A percentile compares a stretch with the other conserved stretches of the same genome.
Evolutionary conservation across 2,888 invertebrate genomes (phyloP).

Genomic region (Aphidoletes aphidimyza): DNA sequence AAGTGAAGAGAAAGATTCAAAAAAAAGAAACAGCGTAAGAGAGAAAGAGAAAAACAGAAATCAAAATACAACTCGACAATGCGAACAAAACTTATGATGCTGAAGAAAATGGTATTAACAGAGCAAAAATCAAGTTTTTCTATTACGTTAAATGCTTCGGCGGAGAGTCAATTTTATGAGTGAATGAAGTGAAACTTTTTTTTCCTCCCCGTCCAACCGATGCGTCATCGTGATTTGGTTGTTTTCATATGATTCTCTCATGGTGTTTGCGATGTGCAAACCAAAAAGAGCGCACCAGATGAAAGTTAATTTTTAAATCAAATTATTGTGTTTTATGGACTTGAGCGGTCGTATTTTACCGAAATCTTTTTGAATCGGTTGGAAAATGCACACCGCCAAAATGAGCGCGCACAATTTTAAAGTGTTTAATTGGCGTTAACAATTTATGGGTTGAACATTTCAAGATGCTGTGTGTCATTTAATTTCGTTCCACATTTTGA

Average conservation of each 20-base stretch:
- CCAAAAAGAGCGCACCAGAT: neutral
- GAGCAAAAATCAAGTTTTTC: slow-evolving; percentile 52
- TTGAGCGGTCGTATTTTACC: neutral
- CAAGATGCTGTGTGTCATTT: slow-evolving; percentile 31
- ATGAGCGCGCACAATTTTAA: slow-evolving; percentile 30
- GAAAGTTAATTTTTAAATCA: slow-evolving; percentile 52
- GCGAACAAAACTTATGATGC: slow-evolving; percentile 41
- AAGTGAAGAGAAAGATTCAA: neutral
- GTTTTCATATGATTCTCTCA: neutral
- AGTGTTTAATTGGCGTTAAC: slow-evolving; percentile 53
- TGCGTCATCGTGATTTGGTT: slow-evolving; percentile 50
- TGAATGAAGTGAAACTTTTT: slow-evolving; percentile 36
- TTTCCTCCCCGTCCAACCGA: neutral
- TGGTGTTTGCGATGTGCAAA: neutral
- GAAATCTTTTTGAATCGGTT: neutral
- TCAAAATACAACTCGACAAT: neutral
- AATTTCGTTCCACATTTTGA: slow-evolving; percentile 49
- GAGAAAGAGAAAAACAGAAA: neutral
- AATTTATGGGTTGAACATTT: slow-evolving; percentile 36
- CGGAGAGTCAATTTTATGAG: slow-evolving; percentile 23
- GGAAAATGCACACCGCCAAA: too few species aligned
- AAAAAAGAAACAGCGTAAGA: too few species aligned
- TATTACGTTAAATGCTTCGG: slow-evolving; percentile 38
- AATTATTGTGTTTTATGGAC: slow-evolving; percentile 44
- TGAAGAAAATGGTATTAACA: slow-evolving; percentile 28